Evolutionary conservation across 2,888 invertebrate species (phyloP).

Genomic region (Amphipoea oculea): DNA sequence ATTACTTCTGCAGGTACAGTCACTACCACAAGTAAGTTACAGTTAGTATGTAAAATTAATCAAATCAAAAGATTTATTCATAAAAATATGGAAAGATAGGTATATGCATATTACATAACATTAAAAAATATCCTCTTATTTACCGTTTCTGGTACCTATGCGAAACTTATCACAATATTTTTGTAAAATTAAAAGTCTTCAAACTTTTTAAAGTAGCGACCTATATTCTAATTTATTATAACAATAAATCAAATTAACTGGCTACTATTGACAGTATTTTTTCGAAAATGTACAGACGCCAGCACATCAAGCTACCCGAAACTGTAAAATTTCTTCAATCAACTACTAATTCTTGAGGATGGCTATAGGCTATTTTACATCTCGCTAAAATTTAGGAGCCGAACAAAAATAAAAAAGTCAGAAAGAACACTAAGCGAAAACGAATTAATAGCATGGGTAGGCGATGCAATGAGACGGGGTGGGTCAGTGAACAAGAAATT

Average conservation of each 20-base stretch:
- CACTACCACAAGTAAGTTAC: not conserved
- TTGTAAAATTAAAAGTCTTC: not conserved
- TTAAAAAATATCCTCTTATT: not conserved
- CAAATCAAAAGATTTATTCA: not conserved
- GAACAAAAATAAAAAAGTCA: no score
- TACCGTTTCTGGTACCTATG: not conserved
- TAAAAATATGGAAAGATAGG: not conserved
- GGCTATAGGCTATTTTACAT: no score
- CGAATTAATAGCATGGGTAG: no score
- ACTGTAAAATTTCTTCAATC: no score
- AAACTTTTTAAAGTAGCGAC: not conserved
- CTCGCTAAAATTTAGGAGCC: no score
- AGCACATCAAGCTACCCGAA: no score
- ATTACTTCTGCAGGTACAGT: constrained; percentile 30
- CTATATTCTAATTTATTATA: not conserved
- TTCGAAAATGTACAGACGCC: no score
- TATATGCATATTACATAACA: not conserved
- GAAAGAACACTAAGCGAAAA: no score
- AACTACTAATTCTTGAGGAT: no score
- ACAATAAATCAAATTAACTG: not conserved
- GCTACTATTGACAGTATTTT: not conserved
- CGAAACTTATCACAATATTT: not conserved
- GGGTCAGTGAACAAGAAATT: no score
- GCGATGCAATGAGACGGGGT: no score
- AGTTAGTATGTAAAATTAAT: not conserved